These are phyloP conservation scores for Bufo gargarizans DNA, from an alignment of 2,113 vertebrate species.

Conservation along the genomic window DNA sequence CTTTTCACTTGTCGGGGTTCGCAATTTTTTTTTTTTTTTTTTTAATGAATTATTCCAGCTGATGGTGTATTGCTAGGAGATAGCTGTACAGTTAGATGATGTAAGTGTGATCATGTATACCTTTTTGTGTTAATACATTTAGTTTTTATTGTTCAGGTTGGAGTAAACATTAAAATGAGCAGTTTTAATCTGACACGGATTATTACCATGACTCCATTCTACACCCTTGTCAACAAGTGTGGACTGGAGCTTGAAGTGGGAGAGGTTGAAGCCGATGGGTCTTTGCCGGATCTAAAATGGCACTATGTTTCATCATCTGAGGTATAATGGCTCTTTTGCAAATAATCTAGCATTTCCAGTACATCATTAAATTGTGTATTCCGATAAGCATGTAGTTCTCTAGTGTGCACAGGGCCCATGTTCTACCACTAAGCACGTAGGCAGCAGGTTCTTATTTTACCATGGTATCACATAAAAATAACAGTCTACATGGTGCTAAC, in stretches of 20 bases:
- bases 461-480: neutral
- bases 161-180: constrained; percentile 94
- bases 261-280: constrained; percentile 75
- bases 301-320: constrained; percentile 86
- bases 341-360: no score
- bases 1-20: no score
- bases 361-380: neutral
- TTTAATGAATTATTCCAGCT: no score
- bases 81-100: no score
- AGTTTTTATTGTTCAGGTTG: constrained; percentile 77
- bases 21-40: no score
- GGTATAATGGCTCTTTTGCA: constrained; percentile 67
- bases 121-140: neutral
- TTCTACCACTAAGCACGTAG: neutral
- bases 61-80: no score
- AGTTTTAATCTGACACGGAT: constrained; percentile 92
- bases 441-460: neutral
- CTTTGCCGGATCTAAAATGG: constrained; percentile 79
- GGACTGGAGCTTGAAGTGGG: constrained; percentile 91
- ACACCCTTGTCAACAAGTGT: constrained; percentile 89
- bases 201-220: constrained; percentile 93
- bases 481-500: no score
- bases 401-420: neutral
- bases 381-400: neutral
- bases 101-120: neutral